Conservation (phyloP, 1,140 invertebrate genomes). For the Andricus grossulariae region DNA sequence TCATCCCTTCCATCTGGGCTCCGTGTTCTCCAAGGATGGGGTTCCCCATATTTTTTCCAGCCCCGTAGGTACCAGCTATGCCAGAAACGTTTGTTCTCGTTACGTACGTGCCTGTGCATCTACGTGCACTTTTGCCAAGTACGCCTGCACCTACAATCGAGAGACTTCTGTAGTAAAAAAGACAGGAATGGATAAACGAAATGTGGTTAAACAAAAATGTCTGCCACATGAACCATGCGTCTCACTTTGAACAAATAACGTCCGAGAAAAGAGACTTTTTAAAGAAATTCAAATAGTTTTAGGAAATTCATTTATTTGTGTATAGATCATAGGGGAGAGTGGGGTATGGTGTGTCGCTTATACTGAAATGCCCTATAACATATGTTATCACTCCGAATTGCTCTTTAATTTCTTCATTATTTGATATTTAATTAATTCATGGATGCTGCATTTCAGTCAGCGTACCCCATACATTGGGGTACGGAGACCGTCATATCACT, state of each 20-base stretch:
- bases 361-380: too few relatives aligned
- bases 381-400: too few relatives aligned
- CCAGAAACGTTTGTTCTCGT: conserved; percentile 71
- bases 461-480: too few relatives aligned
- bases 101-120: conserved; percentile 52
- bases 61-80: conserved; percentile 69
- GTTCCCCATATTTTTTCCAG: conserved; percentile 72
- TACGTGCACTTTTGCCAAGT: conserved; percentile 53
- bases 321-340: too few relatives aligned
- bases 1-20: conserved; percentile 40
- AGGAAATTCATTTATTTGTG: background rate
- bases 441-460: too few relatives aligned
- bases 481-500: too few relatives aligned
- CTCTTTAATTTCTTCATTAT: too few relatives aligned
- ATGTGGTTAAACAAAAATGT: conserved; percentile 1
- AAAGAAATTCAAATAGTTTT: background rate
- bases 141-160: conserved; percentile 50
- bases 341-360: too few relatives aligned
- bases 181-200: conserved; percentile 30
- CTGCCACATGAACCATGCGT: background rate
- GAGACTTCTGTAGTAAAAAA: conserved; percentile 43
- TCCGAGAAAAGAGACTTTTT: background rate
- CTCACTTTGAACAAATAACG: background rate
- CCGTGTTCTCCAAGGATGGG: conserved; percentile 62
- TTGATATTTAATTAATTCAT: too few relatives aligned